Conservation (phyloP, 2,888 invertebrate species). For the Tenodera sinensis region DNA sequence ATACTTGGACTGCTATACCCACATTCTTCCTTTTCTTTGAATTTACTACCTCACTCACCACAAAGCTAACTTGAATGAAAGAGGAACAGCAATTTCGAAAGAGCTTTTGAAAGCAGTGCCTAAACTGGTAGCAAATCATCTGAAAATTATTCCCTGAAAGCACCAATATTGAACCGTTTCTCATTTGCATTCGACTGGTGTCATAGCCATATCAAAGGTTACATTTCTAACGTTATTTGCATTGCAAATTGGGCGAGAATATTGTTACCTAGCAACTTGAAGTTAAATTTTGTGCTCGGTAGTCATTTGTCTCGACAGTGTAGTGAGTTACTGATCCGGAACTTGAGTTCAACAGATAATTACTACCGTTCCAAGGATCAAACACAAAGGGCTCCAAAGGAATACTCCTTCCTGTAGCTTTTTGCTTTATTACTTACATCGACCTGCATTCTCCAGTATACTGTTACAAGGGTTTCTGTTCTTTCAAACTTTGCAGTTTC, state of each 20-base stretch:
- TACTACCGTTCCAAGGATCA: neutral
- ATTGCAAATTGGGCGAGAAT: neutral
- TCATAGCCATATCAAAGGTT: neutral
- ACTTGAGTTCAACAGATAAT: neutral
- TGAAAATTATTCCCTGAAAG: neutral
- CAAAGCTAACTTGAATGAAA: no score
- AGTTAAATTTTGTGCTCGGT: neutral
- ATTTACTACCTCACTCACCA: no score
- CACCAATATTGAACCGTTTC: neutral
- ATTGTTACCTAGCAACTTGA: neutral
- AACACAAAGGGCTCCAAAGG: neutral
- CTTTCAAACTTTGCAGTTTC: no score
- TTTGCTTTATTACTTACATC: no score
- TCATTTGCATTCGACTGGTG: neutral
- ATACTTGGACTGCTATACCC: no score
- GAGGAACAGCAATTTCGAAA: neutral
- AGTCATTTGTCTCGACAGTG: neutral
- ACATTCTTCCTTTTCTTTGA: no score
- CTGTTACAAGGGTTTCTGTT: no score
- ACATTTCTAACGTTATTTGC: neutral
- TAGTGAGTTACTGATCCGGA: neutral
- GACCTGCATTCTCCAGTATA: no score
- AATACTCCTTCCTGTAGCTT: neutral
- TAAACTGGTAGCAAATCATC: neutral
- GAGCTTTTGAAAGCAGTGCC: neutral